Conservation (phyloP, 2,797 vertebrate genomes). For the Chanos chanos region DNA sequence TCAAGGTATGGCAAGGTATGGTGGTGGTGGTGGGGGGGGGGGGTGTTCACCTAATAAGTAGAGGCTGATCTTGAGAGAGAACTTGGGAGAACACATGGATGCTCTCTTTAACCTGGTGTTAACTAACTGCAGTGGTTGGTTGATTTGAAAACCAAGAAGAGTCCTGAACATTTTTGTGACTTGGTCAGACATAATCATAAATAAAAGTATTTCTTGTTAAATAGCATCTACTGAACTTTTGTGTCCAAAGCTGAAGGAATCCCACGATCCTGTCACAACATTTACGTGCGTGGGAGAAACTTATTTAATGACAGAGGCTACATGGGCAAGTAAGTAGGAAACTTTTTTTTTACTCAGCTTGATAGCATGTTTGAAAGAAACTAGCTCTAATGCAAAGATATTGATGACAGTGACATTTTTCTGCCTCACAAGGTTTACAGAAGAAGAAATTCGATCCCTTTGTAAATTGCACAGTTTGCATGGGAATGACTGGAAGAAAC, state of each 20-base stretch:
- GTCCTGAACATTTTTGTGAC: too few relatives aligned
- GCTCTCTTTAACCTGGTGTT: too few relatives aligned
- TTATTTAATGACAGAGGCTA: constrained; percentile 53
- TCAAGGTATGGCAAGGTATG: too few relatives aligned
- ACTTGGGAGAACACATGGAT: too few relatives aligned
- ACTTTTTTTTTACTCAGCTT: neutral
- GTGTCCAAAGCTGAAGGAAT: constrained; percentile 60
- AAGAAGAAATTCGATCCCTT: constrained; percentile 51
- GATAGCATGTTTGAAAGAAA: neutral
- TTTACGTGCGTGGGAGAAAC: constrained; percentile 56
- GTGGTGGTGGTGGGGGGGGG: too few relatives aligned
- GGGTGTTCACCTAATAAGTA: too few relatives aligned
- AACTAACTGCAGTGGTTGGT: too few relatives aligned
- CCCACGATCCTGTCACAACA: constrained; percentile 50
- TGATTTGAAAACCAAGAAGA: too few relatives aligned
- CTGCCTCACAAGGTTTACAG: constrained; percentile 57
- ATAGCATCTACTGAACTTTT: neutral
- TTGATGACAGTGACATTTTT: too few relatives aligned
- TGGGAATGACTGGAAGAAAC: constrained; percentile 65
- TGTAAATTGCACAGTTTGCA: constrained; percentile 53
- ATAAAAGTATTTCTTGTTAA: neutral
- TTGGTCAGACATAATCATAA: neutral
- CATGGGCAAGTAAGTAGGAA: constrained; percentile 61
- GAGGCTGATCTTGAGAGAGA: too few relatives aligned
- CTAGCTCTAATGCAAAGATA: neutral